phyloP scores from a whole-genome alignment of 2,888 invertebrate genomes.

The Opisthograptis luteolata region DNA sequence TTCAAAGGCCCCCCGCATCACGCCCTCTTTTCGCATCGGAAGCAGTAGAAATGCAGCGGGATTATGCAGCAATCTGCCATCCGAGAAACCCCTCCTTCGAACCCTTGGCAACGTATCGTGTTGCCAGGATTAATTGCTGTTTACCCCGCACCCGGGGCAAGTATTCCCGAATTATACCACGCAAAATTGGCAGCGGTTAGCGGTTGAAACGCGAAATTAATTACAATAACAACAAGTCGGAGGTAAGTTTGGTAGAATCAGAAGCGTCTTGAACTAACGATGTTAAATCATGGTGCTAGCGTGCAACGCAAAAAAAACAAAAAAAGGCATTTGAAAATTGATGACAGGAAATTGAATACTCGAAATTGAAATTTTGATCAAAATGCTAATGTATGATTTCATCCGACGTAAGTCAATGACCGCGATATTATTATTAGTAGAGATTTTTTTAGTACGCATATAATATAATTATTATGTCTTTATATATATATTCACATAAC shows the following conservation, averaged over 20 bases:
- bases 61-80: conserved; percentile 76
- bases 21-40: conserved; percentile 70
- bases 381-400: background rate
- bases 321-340: conserved; percentile 2
- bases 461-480: no score
- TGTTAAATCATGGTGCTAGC: background rate
- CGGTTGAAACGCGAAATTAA: conserved; percentile 74
- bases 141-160: conserved; percentile 69
- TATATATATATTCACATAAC: no score
- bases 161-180: conserved; percentile 71
- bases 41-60: conserved; percentile 79
- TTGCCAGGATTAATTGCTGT: conserved; percentile 82
- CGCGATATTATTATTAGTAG: conserved; percentile 9
- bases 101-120: conserved; percentile 65
- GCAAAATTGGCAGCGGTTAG: conserved; percentile 72
- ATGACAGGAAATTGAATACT: background rate
- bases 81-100: conserved; percentile 52
- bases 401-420: conserved; percentile 14
- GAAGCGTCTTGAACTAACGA: conserved; percentile 23
- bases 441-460: conserved; percentile 3
- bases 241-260: conserved; percentile 48
- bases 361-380: conserved; percentile 6
- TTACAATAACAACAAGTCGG: conserved; percentile 55
- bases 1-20: conserved; percentile 50
- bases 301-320: no score